Evolutionary conservation across 2,888 invertebrate species (phyloP).

Genomic region (Buathra laborator): DNA sequence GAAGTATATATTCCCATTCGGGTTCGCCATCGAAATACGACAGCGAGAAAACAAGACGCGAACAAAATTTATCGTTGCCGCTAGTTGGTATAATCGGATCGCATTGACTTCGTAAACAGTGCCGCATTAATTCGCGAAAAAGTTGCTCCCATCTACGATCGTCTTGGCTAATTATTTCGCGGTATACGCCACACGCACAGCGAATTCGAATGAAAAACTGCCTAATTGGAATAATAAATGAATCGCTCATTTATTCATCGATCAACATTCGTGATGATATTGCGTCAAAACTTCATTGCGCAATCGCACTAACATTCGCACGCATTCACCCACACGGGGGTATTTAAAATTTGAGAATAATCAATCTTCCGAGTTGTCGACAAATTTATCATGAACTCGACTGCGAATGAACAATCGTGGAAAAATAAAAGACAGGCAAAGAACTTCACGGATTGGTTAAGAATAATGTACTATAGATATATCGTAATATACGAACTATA

Average conservation of each 20-base stretch:
- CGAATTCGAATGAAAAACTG: background rate
- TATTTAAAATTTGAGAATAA: conserved; percentile 52
- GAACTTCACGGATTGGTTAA: conserved; percentile 35
- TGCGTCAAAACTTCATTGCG: conserved; percentile 45
- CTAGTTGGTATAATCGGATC: conserved; percentile 31
- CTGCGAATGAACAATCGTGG: conserved; percentile 28
- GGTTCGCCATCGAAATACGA: background rate
- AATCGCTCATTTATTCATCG: conserved; percentile 49
- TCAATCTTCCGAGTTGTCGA: conserved; percentile 44
- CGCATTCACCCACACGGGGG: background rate
- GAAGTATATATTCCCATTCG: background rate
- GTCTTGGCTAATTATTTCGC: background rate
- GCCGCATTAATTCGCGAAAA: conserved; percentile 9
- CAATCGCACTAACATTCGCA: conserved; percentile 32
- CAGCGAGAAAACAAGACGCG: background rate
- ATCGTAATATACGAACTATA: background rate
- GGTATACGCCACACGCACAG: background rate
- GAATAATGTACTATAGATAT: no score
- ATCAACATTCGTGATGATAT: conserved; percentile 47
- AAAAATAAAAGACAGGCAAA: conserved; percentile 21
- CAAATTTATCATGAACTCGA: conserved; percentile 45
- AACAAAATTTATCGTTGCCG: conserved; percentile 21
- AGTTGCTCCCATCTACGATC: background rate
- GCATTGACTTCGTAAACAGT: conserved; percentile 35
- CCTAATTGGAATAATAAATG: conserved; percentile 1